Evolutionary conservation across 2,888 invertebrate species (phyloP).

Genomic region (Ommatoiulus sabulosus): DNA sequence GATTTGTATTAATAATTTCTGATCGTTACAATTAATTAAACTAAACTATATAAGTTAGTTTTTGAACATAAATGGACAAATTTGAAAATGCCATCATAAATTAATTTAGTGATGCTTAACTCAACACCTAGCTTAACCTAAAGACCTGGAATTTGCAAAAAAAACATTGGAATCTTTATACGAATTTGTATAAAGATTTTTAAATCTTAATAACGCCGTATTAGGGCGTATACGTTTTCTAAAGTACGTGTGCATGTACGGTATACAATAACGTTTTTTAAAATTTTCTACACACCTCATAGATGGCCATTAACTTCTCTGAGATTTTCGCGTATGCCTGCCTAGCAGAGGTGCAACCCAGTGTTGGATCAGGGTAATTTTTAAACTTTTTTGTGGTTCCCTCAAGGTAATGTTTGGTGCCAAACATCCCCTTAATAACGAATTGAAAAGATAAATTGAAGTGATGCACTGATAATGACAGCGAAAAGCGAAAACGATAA

Average conservation of each 20-base stretch:
- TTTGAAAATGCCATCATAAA: too few species aligned
- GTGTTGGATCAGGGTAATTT: conserved; percentile 24
- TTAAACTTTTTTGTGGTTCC: conserved; percentile 1
- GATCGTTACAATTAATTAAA: too few species aligned
- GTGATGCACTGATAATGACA: not conserved
- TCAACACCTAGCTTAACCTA: too few species aligned
- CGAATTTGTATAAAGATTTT: too few species aligned
- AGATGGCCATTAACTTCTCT: not conserved
- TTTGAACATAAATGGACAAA: too few species aligned
- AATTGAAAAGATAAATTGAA: not conserved
- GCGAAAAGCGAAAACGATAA: not conserved
- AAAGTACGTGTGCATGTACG: not conserved
- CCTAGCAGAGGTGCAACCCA: not conserved
- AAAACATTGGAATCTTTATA: too few species aligned
- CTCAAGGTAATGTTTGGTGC: not conserved
- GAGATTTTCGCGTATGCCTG: not conserved
- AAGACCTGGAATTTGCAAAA: too few species aligned
- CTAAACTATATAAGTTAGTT: too few species aligned
- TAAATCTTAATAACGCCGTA: too few species aligned
- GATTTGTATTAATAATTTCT: too few species aligned
- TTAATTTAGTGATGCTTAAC: too few species aligned
- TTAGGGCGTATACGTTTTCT: too few species aligned
- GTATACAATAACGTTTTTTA: not conserved
- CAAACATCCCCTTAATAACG: not conserved
- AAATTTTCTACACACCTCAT: not conserved